phyloP scores from a whole-genome alignment of 2,888 invertebrate species.

The Hylaea fasciaria region DNA sequence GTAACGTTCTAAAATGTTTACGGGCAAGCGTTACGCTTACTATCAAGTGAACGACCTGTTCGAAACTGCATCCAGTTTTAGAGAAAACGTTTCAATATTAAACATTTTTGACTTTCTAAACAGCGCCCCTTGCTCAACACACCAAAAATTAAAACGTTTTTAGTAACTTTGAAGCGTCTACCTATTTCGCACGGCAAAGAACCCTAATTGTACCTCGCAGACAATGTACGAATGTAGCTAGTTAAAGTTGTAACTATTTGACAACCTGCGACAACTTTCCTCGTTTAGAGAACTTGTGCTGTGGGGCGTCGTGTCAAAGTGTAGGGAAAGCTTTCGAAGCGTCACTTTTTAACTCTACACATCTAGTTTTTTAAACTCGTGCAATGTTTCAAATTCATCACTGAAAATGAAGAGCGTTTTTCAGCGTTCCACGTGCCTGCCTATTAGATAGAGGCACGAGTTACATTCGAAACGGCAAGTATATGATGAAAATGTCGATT shows the following conservation, averaged over 20 bases:
- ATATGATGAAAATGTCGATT: neutral
- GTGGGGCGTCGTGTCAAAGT: slow-evolving; percentile 7
- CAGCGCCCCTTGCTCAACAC: slow-evolving; percentile 6
- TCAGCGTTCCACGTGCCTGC: too few relatives aligned
- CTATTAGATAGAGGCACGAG: too few relatives aligned
- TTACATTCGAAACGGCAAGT: too few relatives aligned
- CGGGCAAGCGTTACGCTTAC: too few relatives aligned
- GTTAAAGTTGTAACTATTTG: slow-evolving; percentile 28
- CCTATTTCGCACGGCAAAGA: slow-evolving; percentile 20
- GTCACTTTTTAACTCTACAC: neutral
- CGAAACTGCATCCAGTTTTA: too few relatives aligned
- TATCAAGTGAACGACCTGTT: too few relatives aligned
- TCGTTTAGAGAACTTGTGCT: slow-evolving; percentile 30
- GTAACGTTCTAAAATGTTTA: too few relatives aligned
- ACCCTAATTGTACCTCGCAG: slow-evolving; percentile 37
- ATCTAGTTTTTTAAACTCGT: neutral
- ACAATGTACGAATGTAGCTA: slow-evolving; percentile 30
- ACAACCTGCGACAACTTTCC: slow-evolving; percentile 35
- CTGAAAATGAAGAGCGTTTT: too few relatives aligned
- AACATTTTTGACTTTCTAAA: neutral
- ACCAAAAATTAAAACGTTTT: slow-evolving; percentile 16
- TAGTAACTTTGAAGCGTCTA: slow-evolving; percentile 11
- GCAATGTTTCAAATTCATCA: too few relatives aligned
- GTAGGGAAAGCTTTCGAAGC: neutral
- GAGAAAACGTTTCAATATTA: too few relatives aligned